Evolutionary conservation across 2,888 invertebrate species (phyloP).

Genomic region (Lutraria lutraria): DNA sequence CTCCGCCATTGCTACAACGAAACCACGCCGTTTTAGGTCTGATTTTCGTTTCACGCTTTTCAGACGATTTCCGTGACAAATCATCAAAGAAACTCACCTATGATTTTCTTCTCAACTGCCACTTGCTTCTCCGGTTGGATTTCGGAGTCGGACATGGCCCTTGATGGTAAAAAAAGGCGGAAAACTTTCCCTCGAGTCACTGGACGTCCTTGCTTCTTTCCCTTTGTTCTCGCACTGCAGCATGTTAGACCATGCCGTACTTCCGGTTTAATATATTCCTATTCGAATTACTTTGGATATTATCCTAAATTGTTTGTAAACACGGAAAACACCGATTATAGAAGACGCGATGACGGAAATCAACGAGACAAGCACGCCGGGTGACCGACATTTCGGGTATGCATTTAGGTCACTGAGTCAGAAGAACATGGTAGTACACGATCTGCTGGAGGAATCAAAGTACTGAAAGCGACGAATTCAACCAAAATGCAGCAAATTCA

Average conservation of each 20-base stretch:
- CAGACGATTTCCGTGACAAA: no score
- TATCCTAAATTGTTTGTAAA: neutral
- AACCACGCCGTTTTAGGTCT: slow-evolving; percentile 44
- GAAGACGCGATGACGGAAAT: slow-evolving; percentile 33
- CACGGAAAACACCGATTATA: slow-evolving; percentile 14
- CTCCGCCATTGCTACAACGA: slow-evolving; percentile 25
- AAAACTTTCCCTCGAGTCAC: slow-evolving; percentile 77
- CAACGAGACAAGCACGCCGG: slow-evolving; percentile 28
- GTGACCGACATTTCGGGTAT: slow-evolving; percentile 31
- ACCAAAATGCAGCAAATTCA: neutral
- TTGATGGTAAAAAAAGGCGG: slow-evolving; percentile 82
- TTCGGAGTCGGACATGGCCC: slow-evolving; percentile 97
- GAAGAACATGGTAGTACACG: neutral
- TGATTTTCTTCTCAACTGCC: slow-evolving; percentile 90
- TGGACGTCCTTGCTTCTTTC: slow-evolving; percentile 75
- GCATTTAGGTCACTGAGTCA: slow-evolving; percentile 22
- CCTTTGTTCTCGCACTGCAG: slow-evolving; percentile 76
- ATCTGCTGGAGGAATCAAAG: neutral
- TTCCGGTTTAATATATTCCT: slow-evolving; percentile 44
- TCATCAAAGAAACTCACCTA: slow-evolving; percentile 75
- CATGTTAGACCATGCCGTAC: slow-evolving; percentile 51
- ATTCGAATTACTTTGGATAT: neutral
- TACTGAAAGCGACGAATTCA: neutral
- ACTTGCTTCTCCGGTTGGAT: slow-evolving; percentile 91
- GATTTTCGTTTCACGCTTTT: slow-evolving; percentile 7